Evolutionary conservation across 2,113 vertebrate genomes (phyloP).

Genomic region (Zosterops lateralis): DNA sequence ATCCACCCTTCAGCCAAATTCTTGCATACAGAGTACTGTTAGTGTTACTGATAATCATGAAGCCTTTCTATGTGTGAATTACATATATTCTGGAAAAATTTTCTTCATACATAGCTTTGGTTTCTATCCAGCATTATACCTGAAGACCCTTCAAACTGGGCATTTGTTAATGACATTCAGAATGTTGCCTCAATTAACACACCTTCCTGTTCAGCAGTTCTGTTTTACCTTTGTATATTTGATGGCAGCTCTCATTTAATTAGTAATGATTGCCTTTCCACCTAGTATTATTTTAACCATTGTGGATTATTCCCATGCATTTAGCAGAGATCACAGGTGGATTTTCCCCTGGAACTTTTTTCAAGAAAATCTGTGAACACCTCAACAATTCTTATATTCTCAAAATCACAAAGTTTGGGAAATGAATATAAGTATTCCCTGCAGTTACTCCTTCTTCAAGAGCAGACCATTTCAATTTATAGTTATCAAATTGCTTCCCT

Average conservation of each 20-base stretch:
- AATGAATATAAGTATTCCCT: not conserved
- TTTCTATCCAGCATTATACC: not conserved
- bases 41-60: not conserved
- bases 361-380: not conserved
- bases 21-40: not conserved
- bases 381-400: not conserved
- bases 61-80: not conserved
- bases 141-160: not conserved
- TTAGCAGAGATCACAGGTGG: not conserved
- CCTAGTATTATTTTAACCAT: not conserved
- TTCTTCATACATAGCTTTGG: not conserved
- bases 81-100: not conserved
- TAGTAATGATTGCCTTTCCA: not conserved
- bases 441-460: not conserved
- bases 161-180: not conserved
- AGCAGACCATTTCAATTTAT: not conserved
- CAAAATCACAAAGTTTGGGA: not conserved
- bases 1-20: not conserved
- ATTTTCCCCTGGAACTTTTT: not conserved
- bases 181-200: not conserved
- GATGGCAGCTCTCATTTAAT: not conserved
- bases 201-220: not conserved
- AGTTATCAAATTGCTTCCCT: not conserved
- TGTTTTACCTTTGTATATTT: not conserved
- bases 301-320: not conserved